Evolutionary conservation across 1,140 invertebrate genomes (phyloP).

Genomic region (Hylaeus anthracinus): DNA sequence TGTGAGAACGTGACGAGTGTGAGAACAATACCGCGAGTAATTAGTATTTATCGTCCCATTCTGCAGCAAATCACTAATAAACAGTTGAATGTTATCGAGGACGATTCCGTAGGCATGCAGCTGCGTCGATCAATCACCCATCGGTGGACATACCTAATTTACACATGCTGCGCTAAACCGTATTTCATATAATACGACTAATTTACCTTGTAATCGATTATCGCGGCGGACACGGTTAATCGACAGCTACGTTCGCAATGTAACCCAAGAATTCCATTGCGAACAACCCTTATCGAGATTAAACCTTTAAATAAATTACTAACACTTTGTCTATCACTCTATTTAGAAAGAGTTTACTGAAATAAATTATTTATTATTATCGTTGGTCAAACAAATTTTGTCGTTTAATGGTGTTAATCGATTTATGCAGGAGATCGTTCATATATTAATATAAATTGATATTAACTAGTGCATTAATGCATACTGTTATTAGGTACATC

Average conservation of each 20-base stretch:
- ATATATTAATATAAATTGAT: too few species aligned
- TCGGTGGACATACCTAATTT: conserved; percentile 13
- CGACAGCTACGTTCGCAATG: neutral
- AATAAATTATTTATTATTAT: too few species aligned
- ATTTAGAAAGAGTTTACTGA: too few species aligned
- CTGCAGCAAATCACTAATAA: neutral
- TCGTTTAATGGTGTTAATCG: too few species aligned
- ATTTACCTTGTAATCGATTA: conserved; percentile 1
- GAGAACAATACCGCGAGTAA: neutral
- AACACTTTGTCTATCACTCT: neutral
- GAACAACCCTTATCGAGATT: neutral
- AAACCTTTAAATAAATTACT: too few species aligned
- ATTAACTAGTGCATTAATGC: too few species aligned
- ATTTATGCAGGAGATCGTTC: too few species aligned
- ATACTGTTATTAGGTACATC: too few species aligned
- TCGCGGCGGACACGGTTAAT: neutral
- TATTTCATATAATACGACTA: conserved; percentile 19
- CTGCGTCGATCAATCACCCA: conserved; percentile 23
- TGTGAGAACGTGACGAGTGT: too few species aligned
- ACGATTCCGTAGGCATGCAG: neutral
- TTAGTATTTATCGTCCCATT: neutral
- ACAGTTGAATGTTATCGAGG: conserved; percentile 1
- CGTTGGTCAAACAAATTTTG: too few species aligned
- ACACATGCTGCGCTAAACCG: neutral
- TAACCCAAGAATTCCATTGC: neutral